A percentile compares a stretch with the other conserved stretches of the same genome.
Evolutionary conservation across 2,113 vertebrate genomes (phyloP).

Genomic region (Typhlomys cinereus): DNA sequence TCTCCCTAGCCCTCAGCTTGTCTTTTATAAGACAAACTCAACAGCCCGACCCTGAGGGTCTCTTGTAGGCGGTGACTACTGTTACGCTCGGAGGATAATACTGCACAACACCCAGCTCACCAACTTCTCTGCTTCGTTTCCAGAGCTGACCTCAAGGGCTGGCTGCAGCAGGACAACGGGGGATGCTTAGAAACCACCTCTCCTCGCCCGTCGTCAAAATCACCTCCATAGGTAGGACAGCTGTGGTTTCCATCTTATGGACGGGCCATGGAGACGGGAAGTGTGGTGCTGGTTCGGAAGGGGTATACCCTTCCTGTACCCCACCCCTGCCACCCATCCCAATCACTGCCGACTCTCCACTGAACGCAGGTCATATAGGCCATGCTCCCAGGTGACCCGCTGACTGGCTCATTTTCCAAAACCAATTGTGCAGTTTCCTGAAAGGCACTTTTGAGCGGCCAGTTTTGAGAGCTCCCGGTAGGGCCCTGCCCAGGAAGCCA

Average conservation of each 20-base stretch:
- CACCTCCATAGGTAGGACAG: background rate
- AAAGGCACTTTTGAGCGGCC: background rate
- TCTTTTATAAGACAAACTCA: too few species aligned
- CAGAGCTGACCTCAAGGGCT: background rate
- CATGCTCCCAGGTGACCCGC: background rate
- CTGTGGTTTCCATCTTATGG: background rate
- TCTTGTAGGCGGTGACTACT: too few species aligned
- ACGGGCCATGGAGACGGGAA: accelerated
- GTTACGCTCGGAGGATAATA: too few species aligned
- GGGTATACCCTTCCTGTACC: accelerated
- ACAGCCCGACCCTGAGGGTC: too few species aligned
- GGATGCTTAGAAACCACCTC: background rate
- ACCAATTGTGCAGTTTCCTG: conserved; percentile 37
- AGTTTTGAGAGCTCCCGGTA: background rate
- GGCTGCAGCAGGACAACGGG: background rate
- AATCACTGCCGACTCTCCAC: background rate
- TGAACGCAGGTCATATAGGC: background rate
- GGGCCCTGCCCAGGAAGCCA: conserved; percentile 22
- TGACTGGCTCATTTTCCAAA: background rate
- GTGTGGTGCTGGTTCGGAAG: background rate
- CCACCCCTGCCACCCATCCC: background rate
- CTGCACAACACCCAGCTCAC: too few species aligned
- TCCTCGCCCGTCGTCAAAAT: background rate
- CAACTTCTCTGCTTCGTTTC: accelerated
- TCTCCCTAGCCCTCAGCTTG: too few species aligned